A percentile compares a stretch with the other conserved stretches of the same genome.
phyloP scores from a whole-genome alignment of 2,113 vertebrate species.

The Oncorhynchus kisutch region DNA sequence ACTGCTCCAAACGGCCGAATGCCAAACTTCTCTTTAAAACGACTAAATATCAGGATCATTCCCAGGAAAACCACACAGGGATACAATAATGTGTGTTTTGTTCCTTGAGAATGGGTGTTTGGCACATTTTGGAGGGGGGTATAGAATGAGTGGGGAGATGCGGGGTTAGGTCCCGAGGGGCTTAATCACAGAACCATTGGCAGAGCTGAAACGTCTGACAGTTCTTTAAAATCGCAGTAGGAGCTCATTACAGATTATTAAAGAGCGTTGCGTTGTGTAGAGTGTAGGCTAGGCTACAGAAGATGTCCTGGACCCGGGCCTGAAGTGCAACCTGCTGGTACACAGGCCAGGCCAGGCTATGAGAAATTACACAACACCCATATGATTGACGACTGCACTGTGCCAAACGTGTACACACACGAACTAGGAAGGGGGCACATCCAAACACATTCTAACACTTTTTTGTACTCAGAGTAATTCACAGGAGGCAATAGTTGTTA shows the following conservation, averaged over 20 bases:
- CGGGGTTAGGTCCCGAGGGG: slow-evolving; percentile 34
- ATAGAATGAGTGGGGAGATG: neutral
- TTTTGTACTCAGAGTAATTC: neutral
- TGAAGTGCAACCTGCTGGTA: slow-evolving; percentile 18
- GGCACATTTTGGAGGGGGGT: neutral
- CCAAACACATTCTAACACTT: slow-evolving; percentile 1
- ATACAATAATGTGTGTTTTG: slow-evolving; percentile 48
- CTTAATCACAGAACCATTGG: slow-evolving; percentile 55
- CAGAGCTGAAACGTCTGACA: slow-evolving; percentile 50
- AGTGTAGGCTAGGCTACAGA: slow-evolving; percentile 17
- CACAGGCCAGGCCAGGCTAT: neutral
- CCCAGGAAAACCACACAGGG: slow-evolving; percentile 44
- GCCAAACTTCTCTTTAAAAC: slow-evolving; percentile 37
- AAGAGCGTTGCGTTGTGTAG: slow-evolving; percentile 37
- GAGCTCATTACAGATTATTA: slow-evolving; percentile 62
- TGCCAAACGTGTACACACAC: slow-evolving; percentile 6
- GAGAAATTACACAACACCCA: neutral
- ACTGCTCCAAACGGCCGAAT: slow-evolving; percentile 29
- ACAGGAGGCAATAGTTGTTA: neutral
- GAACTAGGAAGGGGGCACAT: neutral
- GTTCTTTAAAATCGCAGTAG: slow-evolving; percentile 59
- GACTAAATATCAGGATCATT: slow-evolving; percentile 37
- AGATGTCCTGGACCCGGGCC: slow-evolving; percentile 30
- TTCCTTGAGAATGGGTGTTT: slow-evolving; percentile 35
- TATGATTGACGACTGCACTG: neutral